Evolutionary conservation across 2,797 vertebrate genomes (phyloP).

Genomic region (Sciaenops ocellatus): DNA sequence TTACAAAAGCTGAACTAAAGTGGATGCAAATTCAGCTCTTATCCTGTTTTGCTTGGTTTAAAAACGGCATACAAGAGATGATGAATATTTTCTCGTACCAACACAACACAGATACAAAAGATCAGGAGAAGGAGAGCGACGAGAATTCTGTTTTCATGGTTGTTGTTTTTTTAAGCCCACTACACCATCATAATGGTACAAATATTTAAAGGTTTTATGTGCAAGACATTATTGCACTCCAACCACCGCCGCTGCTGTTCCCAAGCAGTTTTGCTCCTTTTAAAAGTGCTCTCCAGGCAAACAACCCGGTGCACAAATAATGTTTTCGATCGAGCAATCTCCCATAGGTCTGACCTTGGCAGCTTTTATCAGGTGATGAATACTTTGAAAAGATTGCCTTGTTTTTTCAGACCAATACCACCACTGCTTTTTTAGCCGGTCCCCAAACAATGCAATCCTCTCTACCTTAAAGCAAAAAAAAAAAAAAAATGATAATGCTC

Average conservation of each 20-base stretch:
- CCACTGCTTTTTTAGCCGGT: constrained; percentile 32
- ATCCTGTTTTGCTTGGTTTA: not conserved
- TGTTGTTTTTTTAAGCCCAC: constrained; percentile 21
- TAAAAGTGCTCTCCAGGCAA: constrained; percentile 63
- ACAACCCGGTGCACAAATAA: constrained; percentile 56
- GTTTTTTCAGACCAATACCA: constrained; percentile 54
- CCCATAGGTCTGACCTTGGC: constrained; percentile 77
- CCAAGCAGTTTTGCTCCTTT: constrained; percentile 36
- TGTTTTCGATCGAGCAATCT: constrained; percentile 69
- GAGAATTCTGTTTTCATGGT: constrained; percentile 3
- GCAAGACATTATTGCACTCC: constrained; percentile 40
- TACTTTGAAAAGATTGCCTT: constrained; percentile 74
- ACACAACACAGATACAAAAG: not conserved
- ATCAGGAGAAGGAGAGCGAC: constrained; percentile 7
- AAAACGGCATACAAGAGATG: not conserved
- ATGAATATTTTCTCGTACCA: not conserved
- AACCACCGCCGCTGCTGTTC: constrained; percentile 18
- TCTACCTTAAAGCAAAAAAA: constrained; percentile 47
- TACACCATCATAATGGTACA: constrained; percentile 16
- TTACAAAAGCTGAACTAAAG: not conserved
- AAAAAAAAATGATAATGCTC: constrained; percentile 46
- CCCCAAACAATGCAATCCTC: constrained; percentile 34
- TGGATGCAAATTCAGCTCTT: not conserved
- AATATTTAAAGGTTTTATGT: constrained; percentile 41
- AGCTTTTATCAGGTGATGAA: constrained; percentile 80